Base-by-base conservation (phyloP, 2,797 vertebrate species). In the Psittacula echo region DNA sequence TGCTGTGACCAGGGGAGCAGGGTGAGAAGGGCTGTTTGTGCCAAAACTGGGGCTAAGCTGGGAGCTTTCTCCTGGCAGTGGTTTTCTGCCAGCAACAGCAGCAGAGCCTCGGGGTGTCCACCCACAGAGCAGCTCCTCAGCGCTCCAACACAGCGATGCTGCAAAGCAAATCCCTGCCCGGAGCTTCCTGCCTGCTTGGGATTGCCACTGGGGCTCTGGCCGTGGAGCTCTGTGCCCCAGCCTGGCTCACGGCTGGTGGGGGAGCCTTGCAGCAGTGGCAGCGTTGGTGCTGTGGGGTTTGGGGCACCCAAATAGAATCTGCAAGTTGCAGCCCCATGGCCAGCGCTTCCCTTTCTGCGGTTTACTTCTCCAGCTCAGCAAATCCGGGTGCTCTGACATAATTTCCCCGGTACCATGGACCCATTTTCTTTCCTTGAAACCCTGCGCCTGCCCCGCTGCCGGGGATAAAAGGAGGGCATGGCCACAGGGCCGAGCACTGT, bases 381-480 rank as follows among this genome's bases (percentile, higher is more conserved):
- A n/a, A 92, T 39, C 10, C 6, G 39, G 9, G 3, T 0, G 2
- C 20, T 65, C 72, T 72, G 68, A 76, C 72, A 85, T 22, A 13
- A 89, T 58, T 95, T 94, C 44, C 54, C 10, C 0, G 0, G 10
- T 42, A 62, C 37, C 50, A 87, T 48, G 71, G 4, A 0, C 24
- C 61, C 62, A 39, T 64, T 80, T 64, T 70, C 26, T 32, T 95
- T 77, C 81, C 29, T 34, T 74, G 87, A 95, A 92, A 29, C 13
- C 20, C 58, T 7, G 24, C 0, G 2, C 58, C 42, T 41, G 0
- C 66, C 78, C 87, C 26, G 24, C 1, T 2, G 19, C 22, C 0
- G 1, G 34, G 67, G 26, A 94, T 90, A 94, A 92, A 96, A 96
- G 54, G 67, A 13, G 42, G n/a, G 64, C 86, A 12, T 5, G 0